Evolutionary conservation across 2,797 vertebrate genomes (phyloP), one percentile per base, ranked within the genome.

Genomic region (Clarias platycephalus): DNA sequence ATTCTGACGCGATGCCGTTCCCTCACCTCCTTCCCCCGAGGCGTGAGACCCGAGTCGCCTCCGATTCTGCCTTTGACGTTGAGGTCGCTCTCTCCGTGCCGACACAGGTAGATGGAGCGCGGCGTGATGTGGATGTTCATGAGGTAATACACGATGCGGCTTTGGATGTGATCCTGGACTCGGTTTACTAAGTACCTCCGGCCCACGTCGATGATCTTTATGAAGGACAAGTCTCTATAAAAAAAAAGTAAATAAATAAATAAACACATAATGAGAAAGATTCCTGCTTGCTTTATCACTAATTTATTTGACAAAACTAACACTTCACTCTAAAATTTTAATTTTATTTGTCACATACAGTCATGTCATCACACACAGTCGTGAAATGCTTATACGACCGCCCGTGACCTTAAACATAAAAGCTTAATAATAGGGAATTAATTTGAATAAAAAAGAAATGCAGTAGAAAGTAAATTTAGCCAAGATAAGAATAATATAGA

Each of bases 51-150:
- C 0, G 98, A 96, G 91, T 99, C 98, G 74, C 98, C 98, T n/a
- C 98, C 98, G 3, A 99, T 99, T 15, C 96, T 93, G 24, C 98
- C 98, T 87, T 96, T 97, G 85, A 99, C 93, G 3, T 99, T 99
- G 74, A 99, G 95, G 80, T 99, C 98, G 0, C 98, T 99, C 92
- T 99, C 98, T 5, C 98, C 98, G 0, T 99, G 98, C 44, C 98
- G 97, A 84, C 98, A 99, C 93, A 99, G 94, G 95, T 98, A 99
- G 95, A 99, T 99, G 71, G 96, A 97, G 84, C 98, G 97, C 0
- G 98, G 98, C 0, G 97, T 98, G 91, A 99, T 97, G 0, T 99
- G 98, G 91, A 99, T 99, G 91, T 99, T 99, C 98, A 99, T 99
- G 95, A 99, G 98, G 96, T 99, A 99, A 94, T 99, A 99, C 13